Evolutionary conservation across 2,797 vertebrate species (phyloP), one percentile per base, ranked within the genome.

Genomic region (Erethizon dorsatum): DNA sequence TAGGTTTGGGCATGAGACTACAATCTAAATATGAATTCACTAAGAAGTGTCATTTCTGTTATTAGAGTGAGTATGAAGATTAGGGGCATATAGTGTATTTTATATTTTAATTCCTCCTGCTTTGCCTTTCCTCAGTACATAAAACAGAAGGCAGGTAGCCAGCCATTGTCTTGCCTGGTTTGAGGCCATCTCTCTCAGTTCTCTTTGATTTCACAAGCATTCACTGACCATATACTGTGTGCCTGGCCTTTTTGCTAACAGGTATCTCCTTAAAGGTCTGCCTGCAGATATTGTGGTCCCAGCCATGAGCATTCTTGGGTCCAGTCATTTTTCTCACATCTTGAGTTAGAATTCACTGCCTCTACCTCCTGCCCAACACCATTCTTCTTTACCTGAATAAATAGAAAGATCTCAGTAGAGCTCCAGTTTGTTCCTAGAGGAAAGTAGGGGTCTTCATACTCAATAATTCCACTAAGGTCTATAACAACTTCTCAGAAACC

Each of bases 11-110:
- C 47, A 71, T 82, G 47, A 94, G n/a, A 90, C 85, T 56, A 57
- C 5, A 85, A 83, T 89, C 47, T 96, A 89, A 87, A 77, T 82
- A 84, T n/a, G 17, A 96, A 83, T 71, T 87, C 28, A 88, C 22
- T 78, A 59, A 87, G 71, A 94, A 93, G 50, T 50, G 0, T 75
- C 12, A 77, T 93, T 91, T 94, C 57, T 87, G 47, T 91, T 88
- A 47, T 89, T 83, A 71, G 14, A 2, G 12, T 57, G 14, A 54
- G 1, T 9, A n/a, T 91, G 17, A 91, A 77, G 57, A 86, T 61
- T 77, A 91, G 20, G 88, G 45, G 22, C 11, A 6, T 11, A 82
- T 41, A 24, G 41, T 56, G 5, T 6, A 78, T 41, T 80, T 87
- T 80, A 37, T 52, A 47, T 80, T 94, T 95, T 94, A 95, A 93